phyloP scores from a whole-genome alignment of 2,888 invertebrate genomes.

The Pyralis farinalis region DNA sequence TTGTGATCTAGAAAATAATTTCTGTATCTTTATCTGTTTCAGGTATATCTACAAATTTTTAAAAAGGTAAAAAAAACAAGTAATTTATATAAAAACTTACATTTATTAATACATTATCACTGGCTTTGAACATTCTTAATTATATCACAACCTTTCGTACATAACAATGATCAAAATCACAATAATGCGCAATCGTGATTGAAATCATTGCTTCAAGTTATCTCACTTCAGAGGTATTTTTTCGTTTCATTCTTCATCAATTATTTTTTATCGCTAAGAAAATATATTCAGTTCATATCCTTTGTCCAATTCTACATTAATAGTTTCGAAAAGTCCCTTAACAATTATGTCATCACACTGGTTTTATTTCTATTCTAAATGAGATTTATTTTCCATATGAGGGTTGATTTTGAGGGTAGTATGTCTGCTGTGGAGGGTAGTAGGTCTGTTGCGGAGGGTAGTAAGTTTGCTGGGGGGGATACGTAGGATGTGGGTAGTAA shows the following conservation, averaged over 20 bases:
- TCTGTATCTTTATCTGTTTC: slow-evolving; percentile 5
- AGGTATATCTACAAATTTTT: slow-evolving; percentile 5
- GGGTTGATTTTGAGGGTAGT: slow-evolving; percentile 24
- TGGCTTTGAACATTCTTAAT: slow-evolving; percentile 36
- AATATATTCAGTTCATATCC: too few relatives aligned
- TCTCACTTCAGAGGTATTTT: background rate
- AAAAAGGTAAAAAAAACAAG: slow-evolving; percentile 14
- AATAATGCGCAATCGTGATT: slow-evolving; percentile 65
- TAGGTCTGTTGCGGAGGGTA: slow-evolving; percentile 20
- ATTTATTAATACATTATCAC: slow-evolving; percentile 45
- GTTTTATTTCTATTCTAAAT: background rate
- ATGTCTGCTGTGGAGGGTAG: slow-evolving; percentile 23
- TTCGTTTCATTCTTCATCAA: background rate
- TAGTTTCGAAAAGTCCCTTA: too few relatives aligned
- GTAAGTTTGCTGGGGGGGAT: slow-evolving; percentile 18
- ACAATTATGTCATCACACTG: background rate
- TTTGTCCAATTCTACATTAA: too few relatives aligned
- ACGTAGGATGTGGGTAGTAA: slow-evolving; percentile 18
- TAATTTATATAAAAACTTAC: slow-evolving; percentile 30
- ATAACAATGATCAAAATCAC: slow-evolving; percentile 63
- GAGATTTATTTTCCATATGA: slow-evolving; percentile 24
- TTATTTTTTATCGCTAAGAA: background rate
- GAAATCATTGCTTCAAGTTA: slow-evolving; percentile 42
- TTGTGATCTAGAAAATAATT: too few relatives aligned
- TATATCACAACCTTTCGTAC: slow-evolving; percentile 39